These are phyloP conservation scores for Leptopterna dolabrata DNA, from an alignment of 2,888 invertebrate species.

Conservation along the genomic window DNA sequence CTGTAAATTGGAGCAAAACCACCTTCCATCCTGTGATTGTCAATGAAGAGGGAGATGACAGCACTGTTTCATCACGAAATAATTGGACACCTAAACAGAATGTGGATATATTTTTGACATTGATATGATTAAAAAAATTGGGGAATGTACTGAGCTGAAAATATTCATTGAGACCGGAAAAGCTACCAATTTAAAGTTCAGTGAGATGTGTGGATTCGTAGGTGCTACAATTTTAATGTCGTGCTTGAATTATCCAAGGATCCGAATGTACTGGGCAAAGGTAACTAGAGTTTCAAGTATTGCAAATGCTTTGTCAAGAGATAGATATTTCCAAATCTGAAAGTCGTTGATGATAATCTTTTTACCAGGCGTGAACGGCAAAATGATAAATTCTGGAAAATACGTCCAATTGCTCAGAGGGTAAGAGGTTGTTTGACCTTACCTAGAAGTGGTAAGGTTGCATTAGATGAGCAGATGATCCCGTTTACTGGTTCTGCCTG, in stretches of 20 bases:
- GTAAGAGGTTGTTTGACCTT: neutral
- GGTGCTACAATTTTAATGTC: slow-evolving; percentile 4
- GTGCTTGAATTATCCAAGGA: slow-evolving; percentile 18
- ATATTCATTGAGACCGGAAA: too few species aligned
- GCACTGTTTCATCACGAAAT: neutral
- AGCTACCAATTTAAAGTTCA: too few species aligned
- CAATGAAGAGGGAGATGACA: neutral
- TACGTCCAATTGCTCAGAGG: neutral
- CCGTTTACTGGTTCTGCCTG: neutral
- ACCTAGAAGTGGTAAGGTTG: neutral
- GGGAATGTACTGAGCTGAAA: too few species aligned
- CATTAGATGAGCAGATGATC: neutral
- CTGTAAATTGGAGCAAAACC: neutral
- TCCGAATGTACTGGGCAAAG: slow-evolving; percentile 55
- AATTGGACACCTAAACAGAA: neutral
- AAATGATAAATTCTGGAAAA: neutral
- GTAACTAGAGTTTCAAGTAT: slow-evolving; percentile 23
- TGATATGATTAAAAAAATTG: too few species aligned
- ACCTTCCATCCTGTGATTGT: neutral
- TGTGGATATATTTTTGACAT: too few species aligned
- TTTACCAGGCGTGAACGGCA: neutral
- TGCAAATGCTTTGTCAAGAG: slow-evolving; percentile 46
- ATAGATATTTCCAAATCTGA: slow-evolving; percentile 31
- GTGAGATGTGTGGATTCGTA: too few species aligned
- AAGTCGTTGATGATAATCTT: neutral